Evolutionary conservation across 2,113 vertebrate genomes (phyloP).

Genomic region (Daphoenositta chrysoptera): DNA sequence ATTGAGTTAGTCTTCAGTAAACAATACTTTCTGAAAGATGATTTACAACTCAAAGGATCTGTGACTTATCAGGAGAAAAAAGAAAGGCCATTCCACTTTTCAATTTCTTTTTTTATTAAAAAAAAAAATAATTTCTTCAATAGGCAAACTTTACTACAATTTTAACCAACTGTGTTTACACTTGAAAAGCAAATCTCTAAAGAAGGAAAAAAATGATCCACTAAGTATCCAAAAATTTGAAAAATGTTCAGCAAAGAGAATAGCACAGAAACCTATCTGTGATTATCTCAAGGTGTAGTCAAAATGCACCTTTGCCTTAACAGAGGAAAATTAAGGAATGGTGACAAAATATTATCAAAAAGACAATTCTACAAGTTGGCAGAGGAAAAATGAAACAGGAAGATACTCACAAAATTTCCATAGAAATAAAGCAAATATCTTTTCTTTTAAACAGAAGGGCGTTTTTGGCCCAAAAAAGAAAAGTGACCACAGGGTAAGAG

Average conservation of each 20-base stretch:
- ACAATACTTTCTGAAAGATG: neutral
- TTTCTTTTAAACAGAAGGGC: neutral
- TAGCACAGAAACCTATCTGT: neutral
- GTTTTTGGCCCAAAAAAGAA: neutral
- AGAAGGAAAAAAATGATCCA: neutral
- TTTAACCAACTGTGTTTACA: neutral
- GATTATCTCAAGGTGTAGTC: neutral
- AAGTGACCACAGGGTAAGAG: neutral
- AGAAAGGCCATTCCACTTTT: neutral
- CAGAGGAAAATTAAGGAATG: neutral
- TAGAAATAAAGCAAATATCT: neutral
- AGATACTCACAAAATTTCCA: neutral
- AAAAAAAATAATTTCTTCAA: neutral
- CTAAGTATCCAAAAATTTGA: neutral
- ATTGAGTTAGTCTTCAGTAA: neutral
- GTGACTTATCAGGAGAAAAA: neutral
- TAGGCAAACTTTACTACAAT: neutral
- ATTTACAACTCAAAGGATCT: neutral
- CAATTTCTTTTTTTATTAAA: neutral
- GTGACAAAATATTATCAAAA: neutral
- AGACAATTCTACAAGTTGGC: neutral
- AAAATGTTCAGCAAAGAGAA: neutral
- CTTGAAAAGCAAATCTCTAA: neutral
- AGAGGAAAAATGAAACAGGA: neutral
- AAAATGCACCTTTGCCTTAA: neutral